Base-by-base conservation (phyloP, 2,797 vertebrate species). In the Notolepis coatsorum region DNA sequence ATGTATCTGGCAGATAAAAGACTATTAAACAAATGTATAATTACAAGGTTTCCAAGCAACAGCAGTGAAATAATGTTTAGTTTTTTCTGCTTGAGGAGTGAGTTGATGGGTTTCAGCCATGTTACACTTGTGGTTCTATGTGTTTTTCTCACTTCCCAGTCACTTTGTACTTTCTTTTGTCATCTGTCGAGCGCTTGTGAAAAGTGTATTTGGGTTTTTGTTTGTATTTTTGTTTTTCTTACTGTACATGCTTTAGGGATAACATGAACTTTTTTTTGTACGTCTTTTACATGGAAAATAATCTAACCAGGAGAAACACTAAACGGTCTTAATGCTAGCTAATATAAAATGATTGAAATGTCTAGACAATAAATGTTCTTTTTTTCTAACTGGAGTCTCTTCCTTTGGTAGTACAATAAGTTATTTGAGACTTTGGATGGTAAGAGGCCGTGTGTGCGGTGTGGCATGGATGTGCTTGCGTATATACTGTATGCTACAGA, bases 171-270 rank as follows among this genome's bases (percentile, higher is more conserved):
- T n/a, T 46, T 65, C 86, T 93, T 93, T 93, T 88, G 88, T 93
- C 94, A 86, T 91, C 88, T 91, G 89, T 95, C 91, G 91, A 93
- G 90, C 89, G 86, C 94, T 94, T 97, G 95, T 98, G 96, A 88
- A 97, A 97, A 96, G 84, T 97, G 95, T 97, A 96, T 90, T 96
- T 96, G 89, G 92, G 27, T 55, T 42, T 7, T 84, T 52, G 24
- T 69, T 0, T 61, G 9, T 71, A 58, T 63, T 67, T 53, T 58
- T 75, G 63, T 62, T 75, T 95, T 95, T 94, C 93, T 90, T 96
- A 96, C 92, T 94, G 93, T 94, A 96, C 71, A 93, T 92, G 87
- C 91, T 97, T 96, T 96, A 96, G 95, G 94, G 95, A 87, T 86
- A 91, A 73, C 82, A 90, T 91, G 85, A 91, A 86, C 50, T 61